These are phyloP conservation scores for Geococcyx californianus DNA, from an alignment of 2,113 vertebrate genomes.

Conservation along the genomic window DNA sequence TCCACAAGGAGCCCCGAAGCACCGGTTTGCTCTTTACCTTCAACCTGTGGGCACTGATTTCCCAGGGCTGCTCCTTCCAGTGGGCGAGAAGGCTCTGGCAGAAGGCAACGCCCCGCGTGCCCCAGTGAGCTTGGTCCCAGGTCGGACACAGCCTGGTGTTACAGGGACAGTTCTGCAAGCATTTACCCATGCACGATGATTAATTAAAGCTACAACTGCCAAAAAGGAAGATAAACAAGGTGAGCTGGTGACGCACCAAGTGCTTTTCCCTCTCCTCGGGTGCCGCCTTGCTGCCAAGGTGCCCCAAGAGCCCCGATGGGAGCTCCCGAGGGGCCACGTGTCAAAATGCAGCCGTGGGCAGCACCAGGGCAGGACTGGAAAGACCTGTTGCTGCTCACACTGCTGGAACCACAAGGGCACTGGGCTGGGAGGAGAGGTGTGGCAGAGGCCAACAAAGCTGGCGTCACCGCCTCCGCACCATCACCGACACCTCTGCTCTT, in stretches of 20 bases:
- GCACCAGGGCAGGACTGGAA: neutral
- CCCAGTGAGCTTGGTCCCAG: rapidly evolving
- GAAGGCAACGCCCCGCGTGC: neutral
- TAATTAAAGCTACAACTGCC: neutral
- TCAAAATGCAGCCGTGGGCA: neutral
- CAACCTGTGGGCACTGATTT: rapidly evolving
- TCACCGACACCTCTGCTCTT: rapidly evolving
- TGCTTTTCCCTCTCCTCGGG: neutral
- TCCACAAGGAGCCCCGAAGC: neutral
- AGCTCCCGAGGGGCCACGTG: neutral
- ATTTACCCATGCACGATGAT: rapidly evolving
- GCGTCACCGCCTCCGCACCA: neutral
- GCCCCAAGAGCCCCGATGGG: rapidly evolving
- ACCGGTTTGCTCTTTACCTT: neutral
- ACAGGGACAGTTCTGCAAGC: neutral
- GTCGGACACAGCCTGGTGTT: rapidly evolving
- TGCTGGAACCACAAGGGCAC: neutral
- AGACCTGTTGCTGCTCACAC: neutral
- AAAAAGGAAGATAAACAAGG: neutral
- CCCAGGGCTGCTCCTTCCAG: neutral
- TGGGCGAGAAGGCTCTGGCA: rapidly evolving
- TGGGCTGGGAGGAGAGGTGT: neutral
- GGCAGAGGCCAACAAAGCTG: neutral
- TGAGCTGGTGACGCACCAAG: rapidly evolving
- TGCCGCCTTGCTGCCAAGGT: neutral